A percentile compares a stretch with the other conserved stretches of the same genome.
These are phyloP conservation scores for Peromyscus californicus DNA, from an alignment of 2,113 vertebrate species.

Conservation along the genomic window DNA sequence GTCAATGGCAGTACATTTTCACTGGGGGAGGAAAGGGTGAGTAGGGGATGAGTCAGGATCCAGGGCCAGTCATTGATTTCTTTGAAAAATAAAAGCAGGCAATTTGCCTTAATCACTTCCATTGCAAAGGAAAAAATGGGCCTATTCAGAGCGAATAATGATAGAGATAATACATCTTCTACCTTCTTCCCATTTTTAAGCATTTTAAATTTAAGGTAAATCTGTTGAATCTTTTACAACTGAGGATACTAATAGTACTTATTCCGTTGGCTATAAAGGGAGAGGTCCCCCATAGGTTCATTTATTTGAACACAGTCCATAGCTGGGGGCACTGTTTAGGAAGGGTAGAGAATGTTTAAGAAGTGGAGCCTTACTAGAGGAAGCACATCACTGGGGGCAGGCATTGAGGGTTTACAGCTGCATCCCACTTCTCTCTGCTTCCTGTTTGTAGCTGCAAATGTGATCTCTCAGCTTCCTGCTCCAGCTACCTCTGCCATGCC, in stretches of 20 bases:
- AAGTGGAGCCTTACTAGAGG: neutral
- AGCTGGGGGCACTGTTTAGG: neutral
- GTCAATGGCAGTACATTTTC: neutral
- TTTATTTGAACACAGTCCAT: neutral
- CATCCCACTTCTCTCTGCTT: neutral
- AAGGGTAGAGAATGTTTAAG: neutral
- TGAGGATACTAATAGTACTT: neutral
- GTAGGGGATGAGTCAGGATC: neutral
- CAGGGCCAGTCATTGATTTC: constrained; percentile 5
- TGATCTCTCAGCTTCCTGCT: neutral
- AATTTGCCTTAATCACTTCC: constrained; percentile 30
- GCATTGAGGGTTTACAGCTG: neutral
- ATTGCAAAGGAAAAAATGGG: neutral
- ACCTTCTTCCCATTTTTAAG: constrained; percentile 42
- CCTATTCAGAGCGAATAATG: neutral
- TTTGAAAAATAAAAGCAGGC: constrained; percentile 30
- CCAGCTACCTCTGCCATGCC: neutral
- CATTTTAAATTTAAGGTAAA: constrained; percentile 34
- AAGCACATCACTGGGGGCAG: neutral
- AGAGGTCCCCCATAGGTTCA: neutral
- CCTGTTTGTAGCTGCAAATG: neutral
- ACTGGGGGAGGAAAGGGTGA: neutral
- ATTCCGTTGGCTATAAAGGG: neutral
- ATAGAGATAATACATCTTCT: neutral
- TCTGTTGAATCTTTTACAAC: neutral